Evolutionary conservation across 2,888 invertebrate species (phyloP).

Genomic region (Thymelicus acteon): DNA sequence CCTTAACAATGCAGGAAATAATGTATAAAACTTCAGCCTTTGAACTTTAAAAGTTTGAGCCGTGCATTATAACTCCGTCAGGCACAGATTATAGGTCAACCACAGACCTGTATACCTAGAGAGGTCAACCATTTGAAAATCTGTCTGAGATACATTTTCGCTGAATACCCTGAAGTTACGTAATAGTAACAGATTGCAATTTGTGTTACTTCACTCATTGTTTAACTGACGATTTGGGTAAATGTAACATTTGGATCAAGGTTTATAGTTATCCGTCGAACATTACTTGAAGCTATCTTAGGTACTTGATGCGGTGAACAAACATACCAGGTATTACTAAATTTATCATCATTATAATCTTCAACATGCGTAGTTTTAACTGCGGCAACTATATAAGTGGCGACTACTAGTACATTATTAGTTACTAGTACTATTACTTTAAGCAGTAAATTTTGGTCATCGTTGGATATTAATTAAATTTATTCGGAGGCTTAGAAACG

Average conservation of each 20-base stretch:
- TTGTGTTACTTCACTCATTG: constrained; percentile 28
- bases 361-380: neutral
- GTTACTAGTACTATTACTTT: too few species aligned
- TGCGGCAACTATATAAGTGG: neutral
- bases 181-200: constrained; percentile 12
- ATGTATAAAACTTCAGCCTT: too few species aligned
- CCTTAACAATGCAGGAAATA: too few species aligned
- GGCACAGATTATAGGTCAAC: too few species aligned
- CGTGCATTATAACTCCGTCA: too few species aligned
- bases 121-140: neutral
- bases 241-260: constrained; percentile 36
- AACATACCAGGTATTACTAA: neutral
- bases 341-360: constrained; percentile 1
- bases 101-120: too few species aligned
- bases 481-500: too few species aligned
- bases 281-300: too few species aligned
- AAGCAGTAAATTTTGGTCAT: too few species aligned
- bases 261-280: constrained; percentile 9
- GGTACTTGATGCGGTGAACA: constrained; percentile 1
- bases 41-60: too few species aligned
- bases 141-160: constrained; percentile 25
- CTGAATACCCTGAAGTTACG: constrained; percentile 11
- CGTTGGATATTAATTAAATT: too few species aligned
- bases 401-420: too few species aligned
- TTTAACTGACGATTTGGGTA: constrained; percentile 29